Evolutionary conservation across 2,888 invertebrate species (phyloP).

Genomic region (Tholera decimalis): DNA sequence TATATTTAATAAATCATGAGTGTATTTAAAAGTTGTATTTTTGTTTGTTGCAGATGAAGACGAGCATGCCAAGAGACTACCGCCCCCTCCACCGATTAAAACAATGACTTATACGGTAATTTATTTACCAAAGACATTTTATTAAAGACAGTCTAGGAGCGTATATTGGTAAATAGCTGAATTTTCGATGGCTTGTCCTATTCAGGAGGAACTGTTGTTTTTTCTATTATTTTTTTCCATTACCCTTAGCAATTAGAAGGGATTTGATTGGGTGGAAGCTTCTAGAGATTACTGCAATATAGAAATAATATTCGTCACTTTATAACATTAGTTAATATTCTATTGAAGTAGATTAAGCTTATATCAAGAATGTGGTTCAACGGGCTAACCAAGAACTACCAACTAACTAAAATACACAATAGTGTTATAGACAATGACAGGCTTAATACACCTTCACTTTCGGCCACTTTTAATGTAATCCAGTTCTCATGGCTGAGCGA

Average conservation of each 20-base stretch:
- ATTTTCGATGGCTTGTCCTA: too few species aligned
- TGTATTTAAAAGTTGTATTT: conserved; percentile 27
- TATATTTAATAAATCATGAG: neutral
- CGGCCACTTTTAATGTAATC: conserved; percentile 29
- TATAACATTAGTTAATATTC: neutral
- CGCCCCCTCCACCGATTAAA: conserved; percentile 93
- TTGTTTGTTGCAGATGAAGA: conserved; percentile 91
- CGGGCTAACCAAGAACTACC: neutral
- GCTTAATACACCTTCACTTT: conserved; percentile 40
- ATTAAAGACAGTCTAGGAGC: neutral
- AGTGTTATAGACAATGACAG: conserved; percentile 16
- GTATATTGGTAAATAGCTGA: too few species aligned
- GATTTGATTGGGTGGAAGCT: neutral
- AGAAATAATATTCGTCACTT: neutral
- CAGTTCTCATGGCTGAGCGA: conserved; percentile 39
- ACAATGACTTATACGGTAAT: conserved; percentile 95
- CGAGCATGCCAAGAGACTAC: conserved; percentile 93
- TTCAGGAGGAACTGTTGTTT: too few species aligned
- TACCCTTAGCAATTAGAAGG: too few species aligned
- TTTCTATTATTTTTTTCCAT: too few species aligned
- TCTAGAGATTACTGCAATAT: neutral
- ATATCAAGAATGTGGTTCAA: neutral
- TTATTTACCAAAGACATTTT: conserved; percentile 62
- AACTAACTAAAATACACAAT: conserved; percentile 16
- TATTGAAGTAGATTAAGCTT: neutral